phyloP scores from a whole-genome alignment of 2,797 vertebrate species.

The Mormyrus proboscirostris region DNA sequence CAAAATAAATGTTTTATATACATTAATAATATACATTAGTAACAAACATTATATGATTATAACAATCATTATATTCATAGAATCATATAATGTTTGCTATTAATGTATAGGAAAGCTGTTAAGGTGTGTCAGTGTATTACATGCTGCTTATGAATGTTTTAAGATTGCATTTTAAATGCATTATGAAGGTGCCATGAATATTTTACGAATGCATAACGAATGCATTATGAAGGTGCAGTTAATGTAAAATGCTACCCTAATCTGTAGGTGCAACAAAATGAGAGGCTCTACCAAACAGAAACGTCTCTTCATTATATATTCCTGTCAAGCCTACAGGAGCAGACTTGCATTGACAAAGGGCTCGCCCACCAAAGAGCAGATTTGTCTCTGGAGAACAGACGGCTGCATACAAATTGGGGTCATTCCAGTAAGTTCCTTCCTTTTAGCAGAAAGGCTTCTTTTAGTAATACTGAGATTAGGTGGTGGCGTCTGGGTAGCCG shows the following conservation, averaged over 20 bases:
- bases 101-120: not conserved
- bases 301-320: not conserved
- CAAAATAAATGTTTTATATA: not conserved
- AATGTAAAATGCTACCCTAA: not conserved
- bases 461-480: not conserved
- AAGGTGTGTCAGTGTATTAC: not conserved
- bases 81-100: not conserved
- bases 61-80: not conserved
- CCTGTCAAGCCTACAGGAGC: not conserved
- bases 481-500: not conserved
- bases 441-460: not conserved
- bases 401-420: not conserved
- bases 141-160: not conserved
- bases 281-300: not conserved
- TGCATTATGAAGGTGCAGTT: not conserved
- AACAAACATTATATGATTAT: not conserved
- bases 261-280: not conserved
- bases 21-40: not conserved
- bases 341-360: not conserved
- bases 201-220: not conserved
- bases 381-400: conserved; percentile 4
- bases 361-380: not conserved
- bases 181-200: not conserved
- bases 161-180: not conserved
- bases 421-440: not conserved